These are phyloP conservation scores for Alviniconcha marisindica DNA, from an alignment of 1,140 invertebrate species.

Conservation along the genomic window DNA sequence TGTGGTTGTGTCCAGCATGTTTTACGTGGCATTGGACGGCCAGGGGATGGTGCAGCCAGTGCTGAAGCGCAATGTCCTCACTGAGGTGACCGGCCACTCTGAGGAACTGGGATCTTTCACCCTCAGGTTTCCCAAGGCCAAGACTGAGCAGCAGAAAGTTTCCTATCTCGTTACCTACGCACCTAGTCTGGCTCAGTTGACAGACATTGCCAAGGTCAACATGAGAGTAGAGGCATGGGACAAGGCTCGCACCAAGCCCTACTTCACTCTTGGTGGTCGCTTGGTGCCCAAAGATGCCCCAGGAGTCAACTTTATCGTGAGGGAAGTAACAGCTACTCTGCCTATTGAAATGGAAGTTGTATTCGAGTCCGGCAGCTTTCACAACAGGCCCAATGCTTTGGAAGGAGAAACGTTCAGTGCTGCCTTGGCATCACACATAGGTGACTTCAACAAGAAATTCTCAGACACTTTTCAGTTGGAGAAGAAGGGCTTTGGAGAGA, in stretches of 20 bases:
- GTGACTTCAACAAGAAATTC: slow-evolving; percentile 76
- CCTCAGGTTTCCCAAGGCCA: slow-evolving; percentile 78
- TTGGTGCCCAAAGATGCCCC: slow-evolving; percentile 68
- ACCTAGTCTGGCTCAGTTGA: slow-evolving; percentile 84
- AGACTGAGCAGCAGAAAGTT: slow-evolving; percentile 77
- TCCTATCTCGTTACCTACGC: slow-evolving; percentile 75
- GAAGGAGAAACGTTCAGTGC: slow-evolving; percentile 81
- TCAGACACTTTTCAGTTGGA: slow-evolving; percentile 74
- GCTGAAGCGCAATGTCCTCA: slow-evolving; percentile 79
- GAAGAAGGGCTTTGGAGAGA: slow-evolving; percentile 83
- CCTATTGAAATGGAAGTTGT: slow-evolving; percentile 91
- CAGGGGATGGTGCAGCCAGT: slow-evolving; percentile 60
- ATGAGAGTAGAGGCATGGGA: slow-evolving; percentile 75
- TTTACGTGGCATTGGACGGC: slow-evolving; percentile 77
- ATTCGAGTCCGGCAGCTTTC: slow-evolving; percentile 86
- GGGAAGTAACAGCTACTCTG: slow-evolving; percentile 83
- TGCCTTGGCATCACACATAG: slow-evolving; percentile 79
- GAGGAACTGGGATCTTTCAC: slow-evolving; percentile 87
- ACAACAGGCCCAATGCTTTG: slow-evolving; percentile 78
- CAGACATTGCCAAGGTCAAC: slow-evolving; percentile 84
- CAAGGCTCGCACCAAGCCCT: slow-evolving; percentile 70
- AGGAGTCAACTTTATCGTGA: slow-evolving; percentile 88
- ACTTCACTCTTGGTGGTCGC: slow-evolving; percentile 75
- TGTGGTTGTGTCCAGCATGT: slow-evolving; percentile 76
- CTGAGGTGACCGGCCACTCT: slow-evolving; percentile 86